These are phyloP conservation scores for Biston betularia DNA, from an alignment of 2,888 invertebrate genomes.

Conservation along the genomic window DNA sequence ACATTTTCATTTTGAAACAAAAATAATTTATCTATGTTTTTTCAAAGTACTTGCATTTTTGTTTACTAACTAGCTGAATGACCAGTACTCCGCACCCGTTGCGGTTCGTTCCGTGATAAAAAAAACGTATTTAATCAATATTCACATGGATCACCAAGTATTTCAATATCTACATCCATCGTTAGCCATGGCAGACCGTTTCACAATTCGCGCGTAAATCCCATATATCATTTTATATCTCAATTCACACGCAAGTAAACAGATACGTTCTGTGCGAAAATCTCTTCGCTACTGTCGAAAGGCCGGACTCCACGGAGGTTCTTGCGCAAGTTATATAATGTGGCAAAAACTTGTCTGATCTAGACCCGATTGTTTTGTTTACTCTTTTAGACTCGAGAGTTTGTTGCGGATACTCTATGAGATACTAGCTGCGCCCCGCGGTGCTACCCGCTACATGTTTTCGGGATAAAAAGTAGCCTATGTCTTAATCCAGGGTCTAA, in stretches of 20 bases:
- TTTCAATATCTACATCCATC: not conserved
- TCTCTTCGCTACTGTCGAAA: slow-evolving; percentile 22
- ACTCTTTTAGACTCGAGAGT: not conserved
- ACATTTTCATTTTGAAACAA: not conserved
- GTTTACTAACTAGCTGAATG: not conserved
- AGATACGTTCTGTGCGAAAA: slow-evolving; percentile 17
- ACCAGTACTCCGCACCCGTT: too few relatives aligned
- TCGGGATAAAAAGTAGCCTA: too few relatives aligned
- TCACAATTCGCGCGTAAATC: not conserved
- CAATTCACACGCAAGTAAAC: not conserved
- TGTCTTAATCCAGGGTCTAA: too few relatives aligned
- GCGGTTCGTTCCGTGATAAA: too few relatives aligned
- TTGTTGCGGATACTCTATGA: not conserved
- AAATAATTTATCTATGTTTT: not conserved
- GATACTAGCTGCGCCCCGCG: too few relatives aligned
- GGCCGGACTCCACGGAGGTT: not conserved
- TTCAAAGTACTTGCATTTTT: not conserved
- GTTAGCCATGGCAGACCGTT: not conserved
- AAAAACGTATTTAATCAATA: too few relatives aligned
- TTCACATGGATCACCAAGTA: not conserved
- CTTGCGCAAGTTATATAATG: slow-evolving; percentile 28
- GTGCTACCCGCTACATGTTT: too few relatives aligned
- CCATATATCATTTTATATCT: not conserved
- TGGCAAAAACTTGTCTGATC: slow-evolving; percentile 22
- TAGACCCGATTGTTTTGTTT: slow-evolving; percentile 10